These are phyloP conservation scores for Polyommatus iphigenia DNA, from an alignment of 2,888 invertebrate genomes.

Conservation along the genomic window DNA sequence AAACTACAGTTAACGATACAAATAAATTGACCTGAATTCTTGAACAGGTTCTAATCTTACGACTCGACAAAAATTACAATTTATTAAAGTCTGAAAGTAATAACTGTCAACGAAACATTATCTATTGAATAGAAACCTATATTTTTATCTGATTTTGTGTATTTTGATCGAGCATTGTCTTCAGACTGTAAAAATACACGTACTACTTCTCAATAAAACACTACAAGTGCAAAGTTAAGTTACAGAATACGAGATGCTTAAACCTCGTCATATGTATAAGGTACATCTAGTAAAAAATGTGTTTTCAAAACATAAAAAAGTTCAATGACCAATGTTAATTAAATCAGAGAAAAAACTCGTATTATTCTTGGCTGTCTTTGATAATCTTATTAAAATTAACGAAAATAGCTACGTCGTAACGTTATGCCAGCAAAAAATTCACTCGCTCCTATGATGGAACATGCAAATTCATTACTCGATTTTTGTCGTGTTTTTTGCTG, in stretches of 20 bases:
- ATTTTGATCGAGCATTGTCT: background rate
- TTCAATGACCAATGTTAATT: conserved; percentile 30
- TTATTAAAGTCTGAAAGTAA: background rate
- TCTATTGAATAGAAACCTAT: background rate
- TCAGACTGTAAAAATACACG: background rate
- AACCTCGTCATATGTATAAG: background rate
- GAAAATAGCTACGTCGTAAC: conserved; percentile 28
- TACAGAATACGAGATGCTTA: background rate
- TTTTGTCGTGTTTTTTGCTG: conserved; percentile 35
- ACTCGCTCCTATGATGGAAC: conserved; percentile 31
- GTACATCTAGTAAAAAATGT: background rate
- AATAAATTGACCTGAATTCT: conserved; percentile 60
- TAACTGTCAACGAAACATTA: background rate
- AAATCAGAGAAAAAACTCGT: conserved; percentile 2
- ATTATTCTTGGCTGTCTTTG: conserved; percentile 5
- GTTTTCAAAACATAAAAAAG: background rate
- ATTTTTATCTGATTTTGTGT: background rate
- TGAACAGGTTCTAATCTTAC: conserved; percentile 37
- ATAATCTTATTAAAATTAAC: conserved; percentile 1
- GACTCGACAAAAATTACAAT: conserved; percentile 10
- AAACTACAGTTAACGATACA: conserved; percentile 64
- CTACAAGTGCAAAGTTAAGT: no score
- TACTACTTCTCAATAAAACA: background rate
- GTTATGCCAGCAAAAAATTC: conserved; percentile 26
- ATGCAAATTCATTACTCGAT: conserved; percentile 36